Evolutionary conservation across 2,888 invertebrate species (phyloP), one percentile per base, ranked within the genome.

Genomic region (Bombylius discolor): DNA sequence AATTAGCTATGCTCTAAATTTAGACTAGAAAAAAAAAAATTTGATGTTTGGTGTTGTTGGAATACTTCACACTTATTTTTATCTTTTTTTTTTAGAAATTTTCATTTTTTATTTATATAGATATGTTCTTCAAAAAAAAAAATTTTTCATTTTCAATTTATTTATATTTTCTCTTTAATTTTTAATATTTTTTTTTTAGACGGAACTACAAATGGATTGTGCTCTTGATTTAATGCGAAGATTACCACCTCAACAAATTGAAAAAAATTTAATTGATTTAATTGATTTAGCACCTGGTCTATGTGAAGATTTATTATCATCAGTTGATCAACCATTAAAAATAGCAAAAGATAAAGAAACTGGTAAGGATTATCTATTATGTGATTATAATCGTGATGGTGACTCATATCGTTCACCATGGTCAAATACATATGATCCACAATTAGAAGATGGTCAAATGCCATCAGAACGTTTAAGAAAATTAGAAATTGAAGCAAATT

Each of bases 341-440:
- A 93, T 99, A 66, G 96, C 96, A 59, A 86, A 88, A 73, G 98
- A 99, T 74, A 90, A 90, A 69, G 88, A 87, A 68, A 87, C 88
- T 62, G 97, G 97, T 51, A 96, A 94, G 74, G 98, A 99, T 74
- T 99, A 97, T 75, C 80, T 99, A 58, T 77, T 99, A 32, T 99
- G 99, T 74, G 99, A 99, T 77, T 99, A 99, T 72, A 99, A 99
- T 76, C 83, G 99, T 64, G 99, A 99, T 75, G 98, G 98, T 32
- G 99, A 99, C 76, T 97, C 96, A 2, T 97, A 97, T 76, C 84
- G 91, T 67, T 99, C 98, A 31, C 98, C 98, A 3, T 98, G 98
- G 98, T 97, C 96, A 63, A 99, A 99, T 75, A 89, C 89, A 1
- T 99, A 99, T 68, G 94, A 97, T 73, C 99, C 99, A 14, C 92